A percentile compares a stretch with the other conserved stretches of the same genome.
Conservation (phyloP, 1,140 invertebrate genomes). For the Temnothorax nylanderi region DNA sequence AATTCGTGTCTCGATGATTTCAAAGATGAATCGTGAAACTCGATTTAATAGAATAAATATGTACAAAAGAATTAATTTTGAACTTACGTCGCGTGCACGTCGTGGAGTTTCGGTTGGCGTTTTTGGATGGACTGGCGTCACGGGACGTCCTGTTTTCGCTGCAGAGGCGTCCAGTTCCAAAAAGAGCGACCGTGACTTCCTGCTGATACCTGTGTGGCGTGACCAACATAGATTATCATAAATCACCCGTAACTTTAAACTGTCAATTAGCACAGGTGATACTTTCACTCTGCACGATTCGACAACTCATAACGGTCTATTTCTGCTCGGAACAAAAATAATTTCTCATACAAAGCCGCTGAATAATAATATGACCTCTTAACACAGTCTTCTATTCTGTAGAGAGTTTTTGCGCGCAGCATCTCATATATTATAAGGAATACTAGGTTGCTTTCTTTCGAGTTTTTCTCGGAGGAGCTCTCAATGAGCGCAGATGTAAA, state of each 20-base stretch:
- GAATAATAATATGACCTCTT: constrained; percentile 42
- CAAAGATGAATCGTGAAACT: neutral
- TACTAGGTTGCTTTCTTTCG: constrained; percentile 35
- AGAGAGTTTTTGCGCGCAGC: constrained; percentile 21
- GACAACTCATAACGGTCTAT: constrained; percentile 20
- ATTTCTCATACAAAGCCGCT: neutral
- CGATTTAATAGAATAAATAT: too few relatives aligned
- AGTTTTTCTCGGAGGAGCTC: neutral
- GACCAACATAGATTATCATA: constrained; percentile 36
- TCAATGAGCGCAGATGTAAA: neutral
- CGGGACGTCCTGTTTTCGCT: constrained; percentile 83
- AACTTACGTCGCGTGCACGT: constrained; percentile 87
- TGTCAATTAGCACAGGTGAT: constrained; percentile 40
- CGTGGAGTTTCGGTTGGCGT: constrained; percentile 84
- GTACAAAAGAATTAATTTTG: too few relatives aligned
- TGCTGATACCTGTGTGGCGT: constrained; percentile 90
- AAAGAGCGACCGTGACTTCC: constrained; percentile 94
- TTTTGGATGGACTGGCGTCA: constrained; percentile 84
- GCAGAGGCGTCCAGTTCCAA: constrained; percentile 93
- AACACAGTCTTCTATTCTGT: constrained; percentile 34
- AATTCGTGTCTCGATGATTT: neutral
- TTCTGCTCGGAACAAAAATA: constrained; percentile 7
- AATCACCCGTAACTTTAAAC: constrained; percentile 32
- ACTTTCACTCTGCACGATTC: neutral
- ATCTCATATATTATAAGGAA: neutral